Evolutionary conservation across 2,888 invertebrate genomes (phyloP).

Genomic region (Camptogramma bilineatum): DNA sequence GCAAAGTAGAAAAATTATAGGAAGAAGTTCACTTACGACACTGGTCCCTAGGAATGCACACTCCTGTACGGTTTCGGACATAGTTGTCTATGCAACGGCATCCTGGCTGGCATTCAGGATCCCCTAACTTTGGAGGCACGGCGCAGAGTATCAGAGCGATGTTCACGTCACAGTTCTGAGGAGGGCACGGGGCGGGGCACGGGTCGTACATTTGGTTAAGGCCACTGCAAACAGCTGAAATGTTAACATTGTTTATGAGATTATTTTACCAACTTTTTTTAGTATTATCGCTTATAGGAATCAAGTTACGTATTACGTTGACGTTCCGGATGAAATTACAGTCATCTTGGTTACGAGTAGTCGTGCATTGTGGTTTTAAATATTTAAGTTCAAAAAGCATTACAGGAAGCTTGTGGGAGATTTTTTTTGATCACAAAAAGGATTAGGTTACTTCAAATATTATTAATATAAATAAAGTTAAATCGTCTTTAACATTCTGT

Average conservation of each 20-base stretch:
- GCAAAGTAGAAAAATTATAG: no score
- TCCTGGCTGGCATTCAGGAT: constrained; percentile 47
- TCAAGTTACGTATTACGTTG: no score
- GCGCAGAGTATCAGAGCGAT: constrained; percentile 44
- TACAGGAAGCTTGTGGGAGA: no score
- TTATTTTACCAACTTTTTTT: neutral
- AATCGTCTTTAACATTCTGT: no score
- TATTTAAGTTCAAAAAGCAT: no score
- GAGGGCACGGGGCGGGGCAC: constrained; percentile 48
- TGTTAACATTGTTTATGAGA: neutral
- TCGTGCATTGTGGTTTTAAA: no score
- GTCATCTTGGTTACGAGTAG: no score
- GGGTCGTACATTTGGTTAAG: constrained; percentile 48
- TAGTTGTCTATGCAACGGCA: constrained; percentile 56
- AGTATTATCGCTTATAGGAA: no score
- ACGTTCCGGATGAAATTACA: no score
- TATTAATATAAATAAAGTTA: no score
- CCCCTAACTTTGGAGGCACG: constrained; percentile 50
- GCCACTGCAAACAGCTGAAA: constrained; percentile 42
- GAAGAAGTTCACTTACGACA: constrained; percentile 45
- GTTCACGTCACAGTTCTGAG: constrained; percentile 49
- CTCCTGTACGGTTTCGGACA: constrained; percentile 41
- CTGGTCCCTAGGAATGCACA: constrained; percentile 46
- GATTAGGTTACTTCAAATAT: no score
- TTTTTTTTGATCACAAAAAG: no score